Base-by-base conservation (phyloP, 2,113 vertebrate genomes). In the Callospermophilus lateralis region DNA sequence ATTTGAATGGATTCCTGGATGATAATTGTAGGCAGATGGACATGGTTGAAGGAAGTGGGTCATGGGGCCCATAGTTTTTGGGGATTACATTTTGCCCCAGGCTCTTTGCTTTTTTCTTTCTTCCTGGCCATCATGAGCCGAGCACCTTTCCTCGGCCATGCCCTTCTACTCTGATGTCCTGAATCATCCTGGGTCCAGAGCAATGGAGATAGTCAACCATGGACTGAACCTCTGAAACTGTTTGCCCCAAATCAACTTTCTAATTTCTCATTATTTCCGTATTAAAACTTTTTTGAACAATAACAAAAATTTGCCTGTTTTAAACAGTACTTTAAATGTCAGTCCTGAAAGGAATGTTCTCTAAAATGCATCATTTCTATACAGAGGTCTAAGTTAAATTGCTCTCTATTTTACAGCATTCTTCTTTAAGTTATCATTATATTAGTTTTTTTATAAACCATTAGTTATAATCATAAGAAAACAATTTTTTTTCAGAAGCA, bases 331-430 rank as follows among this genome's bases (percentile, higher is more conserved):
- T 63, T 97, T 89, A 76, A 42, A n/a, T 2, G 2, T 90, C 24
- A 39, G 8, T 73, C 28, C 7, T 84, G n/a, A 70, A 63, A 55
- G 87, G 42, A 84, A 2, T 87, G 30, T 65, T 90, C 7, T 92
- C 94, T 94, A 61, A 81, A 96, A 96, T 96, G 8, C 10, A 26
- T 74, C 30, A 67, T 89, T 91, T 89, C 19, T 85, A 2, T 68
- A 3, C 15, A 77, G 28, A 72, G 63, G 16, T 68, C 93, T 92
- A 53, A 79, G 32, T 24, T 94, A 96, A 77, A 68, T 87, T 8
- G 30, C 86, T 89, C 77, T 83, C 16, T 15, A 45, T 53, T 65
- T 90, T 68, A 91, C n/a, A 92, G 61, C 92, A 5, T 81, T 95
- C 22, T 80, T 17, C 67, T 91, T 20, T 48, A 51, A 51, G 48